Conservation (phyloP, 2,797 vertebrate species). For the Vireo griseus region DNA sequence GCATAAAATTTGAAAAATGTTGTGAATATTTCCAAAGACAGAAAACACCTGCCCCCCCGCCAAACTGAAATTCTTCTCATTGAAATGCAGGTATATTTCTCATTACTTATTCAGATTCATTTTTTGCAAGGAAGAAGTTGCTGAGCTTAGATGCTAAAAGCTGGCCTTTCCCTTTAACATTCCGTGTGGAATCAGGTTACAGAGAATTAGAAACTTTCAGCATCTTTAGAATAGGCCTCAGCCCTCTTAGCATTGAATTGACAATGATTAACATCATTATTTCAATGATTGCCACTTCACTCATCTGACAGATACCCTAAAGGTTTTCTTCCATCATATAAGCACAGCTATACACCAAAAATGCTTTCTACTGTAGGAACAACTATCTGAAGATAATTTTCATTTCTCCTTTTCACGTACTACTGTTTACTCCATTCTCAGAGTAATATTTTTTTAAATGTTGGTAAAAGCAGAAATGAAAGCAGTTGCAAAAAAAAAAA, state of each 20-base stretch:
- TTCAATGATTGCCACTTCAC: not conserved
- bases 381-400: not conserved
- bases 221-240: not conserved
- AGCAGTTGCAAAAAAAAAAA: not conserved
- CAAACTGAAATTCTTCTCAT: not conserved
- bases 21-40: not conserved
- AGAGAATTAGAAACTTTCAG: slow-evolving; percentile 25
- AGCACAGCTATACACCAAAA: not conserved
- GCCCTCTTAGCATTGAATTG: not conserved
- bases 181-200: not conserved
- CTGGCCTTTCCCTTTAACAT: not conserved
- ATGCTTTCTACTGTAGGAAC: not conserved
- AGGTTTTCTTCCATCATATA: not conserved
- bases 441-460: not conserved
- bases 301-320: not conserved
- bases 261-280: slow-evolving; percentile 13
- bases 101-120: not conserved
- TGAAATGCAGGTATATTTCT: not conserved
- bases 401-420: slow-evolving; percentile 1
- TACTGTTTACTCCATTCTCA: not conserved
- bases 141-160: not conserved
- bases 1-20: not conserved
- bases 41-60: accelerated
- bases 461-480: slow-evolving; percentile 30
- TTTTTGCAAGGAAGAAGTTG: not conserved